phyloP scores from a whole-genome alignment of 2,113 vertebrate genomes.

The Calonectris borealis region DNA sequence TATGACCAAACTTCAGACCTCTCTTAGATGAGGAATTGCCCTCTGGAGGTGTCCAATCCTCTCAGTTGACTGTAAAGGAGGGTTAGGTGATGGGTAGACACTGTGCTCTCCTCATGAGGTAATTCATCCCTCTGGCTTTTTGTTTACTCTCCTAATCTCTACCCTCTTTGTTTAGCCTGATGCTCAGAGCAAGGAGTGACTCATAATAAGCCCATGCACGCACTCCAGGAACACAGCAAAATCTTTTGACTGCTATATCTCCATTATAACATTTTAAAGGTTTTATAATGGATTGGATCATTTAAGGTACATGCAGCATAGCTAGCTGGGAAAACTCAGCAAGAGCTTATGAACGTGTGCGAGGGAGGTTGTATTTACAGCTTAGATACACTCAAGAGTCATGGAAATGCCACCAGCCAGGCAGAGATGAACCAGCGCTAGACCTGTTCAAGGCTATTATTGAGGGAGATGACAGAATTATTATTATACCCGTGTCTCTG shows the following conservation, averaged over 20 bases:
- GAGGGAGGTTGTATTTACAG: background rate
- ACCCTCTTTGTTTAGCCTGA: background rate
- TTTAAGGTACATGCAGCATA: background rate
- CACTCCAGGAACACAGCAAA: background rate
- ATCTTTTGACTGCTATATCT: background rate
- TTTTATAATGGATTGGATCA: background rate
- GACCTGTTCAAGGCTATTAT: background rate
- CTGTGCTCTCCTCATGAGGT: background rate
- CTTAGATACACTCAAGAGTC: background rate
- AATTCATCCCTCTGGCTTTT: background rate
- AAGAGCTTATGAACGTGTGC: accelerated
- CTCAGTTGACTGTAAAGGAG: background rate
- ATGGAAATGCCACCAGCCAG: background rate
- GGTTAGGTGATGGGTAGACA: background rate
- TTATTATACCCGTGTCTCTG: background rate
- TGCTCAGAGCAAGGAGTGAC: background rate
- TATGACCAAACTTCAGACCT: background rate
- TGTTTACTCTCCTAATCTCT: background rate
- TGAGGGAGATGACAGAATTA: background rate
- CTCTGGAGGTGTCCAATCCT: background rate
- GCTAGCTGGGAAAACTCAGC: background rate
- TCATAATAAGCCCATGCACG: background rate
- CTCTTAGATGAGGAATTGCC: background rate
- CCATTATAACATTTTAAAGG: background rate
- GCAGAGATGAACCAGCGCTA: background rate